Conservation (phyloP, 2,888 invertebrate species). For the Ennomos fuscantarius region DNA sequence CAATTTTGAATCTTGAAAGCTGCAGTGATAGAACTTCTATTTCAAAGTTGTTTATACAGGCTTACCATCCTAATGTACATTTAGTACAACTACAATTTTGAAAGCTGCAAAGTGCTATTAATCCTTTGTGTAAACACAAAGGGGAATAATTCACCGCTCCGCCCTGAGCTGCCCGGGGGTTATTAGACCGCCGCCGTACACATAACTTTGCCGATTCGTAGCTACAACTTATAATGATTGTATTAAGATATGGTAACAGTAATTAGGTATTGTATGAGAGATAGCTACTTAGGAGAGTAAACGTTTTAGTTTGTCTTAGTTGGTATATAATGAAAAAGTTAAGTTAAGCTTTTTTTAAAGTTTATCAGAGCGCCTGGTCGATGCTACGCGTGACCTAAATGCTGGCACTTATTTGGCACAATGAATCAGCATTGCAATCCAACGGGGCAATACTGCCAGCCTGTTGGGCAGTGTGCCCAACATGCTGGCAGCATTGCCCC, state of each 20-base stretch:
- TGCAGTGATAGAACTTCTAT: not conserved
- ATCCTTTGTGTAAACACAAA: conserved; percentile 26
- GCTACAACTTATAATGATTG: conserved; percentile 8
- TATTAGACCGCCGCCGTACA: conserved; percentile 12
- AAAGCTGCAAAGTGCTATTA: conserved; percentile 4
- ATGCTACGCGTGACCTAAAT: too few relatives aligned
- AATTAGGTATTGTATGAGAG: not conserved
- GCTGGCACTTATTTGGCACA: too few relatives aligned
- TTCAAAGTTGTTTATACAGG: too few relatives aligned
- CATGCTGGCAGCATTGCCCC: too few relatives aligned
- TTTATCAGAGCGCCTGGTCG: too few relatives aligned
- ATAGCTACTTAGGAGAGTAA: not conserved
- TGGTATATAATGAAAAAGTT: too few relatives aligned
- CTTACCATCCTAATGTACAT: too few relatives aligned
- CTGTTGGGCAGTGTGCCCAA: too few relatives aligned
- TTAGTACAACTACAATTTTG: conserved; percentile 13
- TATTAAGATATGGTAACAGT: conserved; percentile 4
- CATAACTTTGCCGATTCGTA: conserved; percentile 20
- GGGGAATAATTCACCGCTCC: conserved; percentile 5
- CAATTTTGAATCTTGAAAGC: conserved; percentile 13
- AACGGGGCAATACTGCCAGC: too few relatives aligned
- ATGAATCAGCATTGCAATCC: too few relatives aligned
- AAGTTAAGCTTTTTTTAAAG: too few relatives aligned
- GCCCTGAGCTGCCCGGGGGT: not conserved
- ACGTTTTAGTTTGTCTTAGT: too few relatives aligned